Base-by-base conservation (phyloP, 2,888 invertebrate genomes). In the Lottia gigantea region DNA sequence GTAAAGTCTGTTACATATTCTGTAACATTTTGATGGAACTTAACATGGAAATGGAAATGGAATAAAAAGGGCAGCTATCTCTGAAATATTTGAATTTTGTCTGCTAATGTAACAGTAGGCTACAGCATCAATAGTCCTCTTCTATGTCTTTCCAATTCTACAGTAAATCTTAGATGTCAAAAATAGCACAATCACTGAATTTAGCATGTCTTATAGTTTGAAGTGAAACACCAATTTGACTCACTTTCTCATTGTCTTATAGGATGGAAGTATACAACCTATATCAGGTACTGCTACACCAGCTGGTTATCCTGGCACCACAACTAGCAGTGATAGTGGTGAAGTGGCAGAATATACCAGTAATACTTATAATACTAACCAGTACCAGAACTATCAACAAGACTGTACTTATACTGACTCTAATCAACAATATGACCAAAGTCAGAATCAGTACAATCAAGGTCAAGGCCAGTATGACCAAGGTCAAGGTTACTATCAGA, bases 201-300 rank as follows among this genome's bases (percentile, higher is more conserved):
- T 4, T 40, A 26, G n/a, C 8, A n/a, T n/a, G n/a, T n/a, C n/a
- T n/a, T n/a, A n/a, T n/a, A n/a, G n/a, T n/a, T n/a, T n/a, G n/a
- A 19, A 46, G 46, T n/a, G 4, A 19, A 26, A 64, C 19, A 19
- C 11, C 7, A 11, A 23, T 61, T 64, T 8, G 64, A 25, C 15
- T 63, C 67, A 55, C 19, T 25, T 46, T 23, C n/a, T 63, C 0
- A 40, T n/a, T 46, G 62, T 26, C 61, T 71, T 6, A 67, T 68
- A 85, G 87, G 85, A 85, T 75, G 86, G 85, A 45, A 81, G 82
- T 61, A 82, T 85, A 55, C 84, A 84, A 77, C 80, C 82, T 7
- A 66, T 82, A 67, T 84, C 85, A 1, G 86, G 85, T 0, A 74
- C 80, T 14, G 82, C 74, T 15, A 84, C 86, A 0, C 85, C 85